These are phyloP conservation scores for Sebastes nivosus DNA, from an alignment of 2,797 vertebrate genomes.

Conservation along the genomic window DNA sequence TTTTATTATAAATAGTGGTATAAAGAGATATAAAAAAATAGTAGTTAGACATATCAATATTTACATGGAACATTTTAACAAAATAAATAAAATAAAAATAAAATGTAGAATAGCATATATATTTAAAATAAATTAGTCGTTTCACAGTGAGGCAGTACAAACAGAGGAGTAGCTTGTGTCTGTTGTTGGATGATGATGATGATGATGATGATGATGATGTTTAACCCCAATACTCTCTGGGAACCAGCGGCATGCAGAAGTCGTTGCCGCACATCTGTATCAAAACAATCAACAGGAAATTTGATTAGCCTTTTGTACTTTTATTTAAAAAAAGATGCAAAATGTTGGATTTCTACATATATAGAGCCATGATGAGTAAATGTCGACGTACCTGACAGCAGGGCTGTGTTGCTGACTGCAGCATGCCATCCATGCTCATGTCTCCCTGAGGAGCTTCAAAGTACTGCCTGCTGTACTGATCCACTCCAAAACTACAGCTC, in stretches of 20 bases:
- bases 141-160: slow-evolving; percentile 72
- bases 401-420: slow-evolving; percentile 65
- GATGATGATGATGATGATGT: slow-evolving; percentile 3
- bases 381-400: slow-evolving; percentile 77
- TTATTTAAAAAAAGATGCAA: not conserved
- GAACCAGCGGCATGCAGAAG: slow-evolving; percentile 73
- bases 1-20: slow-evolving; percentile 80
- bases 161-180: slow-evolving; percentile 50
- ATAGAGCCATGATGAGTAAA: not conserved
- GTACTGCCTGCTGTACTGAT: slow-evolving; percentile 50
- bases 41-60: slow-evolving; percentile 75
- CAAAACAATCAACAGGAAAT: not conserved
- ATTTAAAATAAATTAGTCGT: slow-evolving; percentile 73
- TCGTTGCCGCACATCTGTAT: slow-evolving; percentile 78
- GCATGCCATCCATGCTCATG: slow-evolving; percentile 49
- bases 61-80: slow-evolving; percentile 76
- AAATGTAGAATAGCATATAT: slow-evolving; percentile 71
- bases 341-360: rapidly evolving
- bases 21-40: slow-evolving; percentile 76
- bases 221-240: slow-evolving; percentile 79
- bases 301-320: not conserved
- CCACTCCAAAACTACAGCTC: slow-evolving; percentile 62
- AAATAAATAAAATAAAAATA: slow-evolving; percentile 72
- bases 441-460: slow-evolving; percentile 54
- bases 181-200: slow-evolving; percentile 50